Percentiles rank a stretch among this genome's conserved stretches.
Evolutionary conservation across 2,113 vertebrate genomes (phyloP).

Genomic region (Microcebus jonahi): DNA sequence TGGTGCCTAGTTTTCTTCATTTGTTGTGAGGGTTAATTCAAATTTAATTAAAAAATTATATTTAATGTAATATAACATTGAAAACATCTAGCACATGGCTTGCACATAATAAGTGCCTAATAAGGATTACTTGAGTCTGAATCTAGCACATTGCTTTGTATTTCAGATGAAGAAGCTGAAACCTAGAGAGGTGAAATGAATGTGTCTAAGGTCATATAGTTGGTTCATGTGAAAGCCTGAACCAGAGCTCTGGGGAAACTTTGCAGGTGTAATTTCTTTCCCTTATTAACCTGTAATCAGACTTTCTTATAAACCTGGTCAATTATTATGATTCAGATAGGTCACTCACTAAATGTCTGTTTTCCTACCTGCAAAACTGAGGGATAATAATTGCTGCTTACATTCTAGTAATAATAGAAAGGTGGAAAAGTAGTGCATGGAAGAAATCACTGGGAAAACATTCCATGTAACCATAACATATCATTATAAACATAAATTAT

Average conservation of each 20-base stretch:
- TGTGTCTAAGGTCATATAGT: not conserved
- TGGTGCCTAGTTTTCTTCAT: not conserved
- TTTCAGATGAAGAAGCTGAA: not conserved
- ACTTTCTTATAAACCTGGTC: constrained; percentile 6
- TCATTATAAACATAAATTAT: constrained; percentile 54
- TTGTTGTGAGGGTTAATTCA: not conserved
- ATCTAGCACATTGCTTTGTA: not conserved
- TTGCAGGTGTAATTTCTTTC: not conserved
- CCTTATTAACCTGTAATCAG: not conserved
- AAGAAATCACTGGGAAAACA: constrained; percentile 28
- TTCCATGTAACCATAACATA: not conserved
- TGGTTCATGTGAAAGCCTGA: not conserved
- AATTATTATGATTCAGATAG: constrained; percentile 15
- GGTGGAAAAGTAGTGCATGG: not conserved
- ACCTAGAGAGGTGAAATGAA: not conserved
- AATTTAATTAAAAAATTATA: constrained; percentile 10
- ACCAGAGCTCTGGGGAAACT: not conserved
- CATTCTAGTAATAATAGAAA: not conserved
- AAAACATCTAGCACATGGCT: not conserved
- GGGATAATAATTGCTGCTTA: not conserved
- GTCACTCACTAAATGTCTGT: constrained; percentile 12
- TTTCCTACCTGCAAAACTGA: not conserved
- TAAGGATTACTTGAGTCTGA: not conserved
- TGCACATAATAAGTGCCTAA: not conserved
- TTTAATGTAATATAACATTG: not conserved